These are phyloP conservation scores for Smittia aterrima DNA, from an alignment of 2,888 invertebrate genomes.

Conservation along the genomic window DNA sequence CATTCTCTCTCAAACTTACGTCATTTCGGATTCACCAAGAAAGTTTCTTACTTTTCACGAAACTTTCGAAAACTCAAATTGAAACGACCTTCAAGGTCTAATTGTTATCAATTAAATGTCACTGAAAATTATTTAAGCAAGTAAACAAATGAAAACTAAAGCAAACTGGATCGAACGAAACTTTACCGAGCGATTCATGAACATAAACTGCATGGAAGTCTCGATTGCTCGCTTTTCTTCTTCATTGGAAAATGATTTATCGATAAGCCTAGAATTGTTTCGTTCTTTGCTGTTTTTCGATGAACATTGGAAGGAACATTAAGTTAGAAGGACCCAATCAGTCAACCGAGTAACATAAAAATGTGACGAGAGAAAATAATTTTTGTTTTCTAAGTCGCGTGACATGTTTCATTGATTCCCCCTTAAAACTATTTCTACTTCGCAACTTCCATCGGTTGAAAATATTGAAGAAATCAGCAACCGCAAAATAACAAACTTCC, in stretches of 20 bases:
- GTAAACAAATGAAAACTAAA: not conserved
- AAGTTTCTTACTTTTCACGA: no score
- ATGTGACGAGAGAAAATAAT: no score
- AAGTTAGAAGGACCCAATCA: not conserved
- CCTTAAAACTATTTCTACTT: not conserved
- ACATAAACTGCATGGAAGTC: not conserved
- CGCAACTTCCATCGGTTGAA: not conserved
- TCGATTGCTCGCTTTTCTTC: not conserved
- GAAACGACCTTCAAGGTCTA: not conserved
- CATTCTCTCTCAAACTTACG: not conserved
- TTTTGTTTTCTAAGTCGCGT: not conserved
- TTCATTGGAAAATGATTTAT: slow-evolving; percentile 8
- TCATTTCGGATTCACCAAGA: not conserved
- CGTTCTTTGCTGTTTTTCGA: not conserved
- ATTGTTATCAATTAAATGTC: not conserved
- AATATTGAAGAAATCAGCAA: not conserved
- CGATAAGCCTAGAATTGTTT: not conserved
- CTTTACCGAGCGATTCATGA: not conserved
- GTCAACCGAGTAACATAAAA: not conserved
- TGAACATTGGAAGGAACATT: not conserved
- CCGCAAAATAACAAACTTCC: slow-evolving; percentile 34
- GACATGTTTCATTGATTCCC: not conserved
- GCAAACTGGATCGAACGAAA: not conserved
- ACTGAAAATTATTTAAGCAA: not conserved
- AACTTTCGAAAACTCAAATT: no score